Conservation (phyloP, 2,888 invertebrate species). For the Neoscelio sp. region DNA sequence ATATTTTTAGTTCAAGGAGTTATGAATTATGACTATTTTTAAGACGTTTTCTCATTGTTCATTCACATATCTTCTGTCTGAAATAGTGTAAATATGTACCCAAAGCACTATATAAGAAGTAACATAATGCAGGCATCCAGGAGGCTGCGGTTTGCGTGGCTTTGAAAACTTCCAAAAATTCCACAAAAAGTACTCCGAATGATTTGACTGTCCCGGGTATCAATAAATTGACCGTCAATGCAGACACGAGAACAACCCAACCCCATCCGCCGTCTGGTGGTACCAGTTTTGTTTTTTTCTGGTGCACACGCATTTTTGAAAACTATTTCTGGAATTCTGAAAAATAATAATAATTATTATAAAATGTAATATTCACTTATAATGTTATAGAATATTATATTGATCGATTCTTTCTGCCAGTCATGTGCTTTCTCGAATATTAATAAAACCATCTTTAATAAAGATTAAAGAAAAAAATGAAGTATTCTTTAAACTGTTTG, state of each 20-base stretch:
- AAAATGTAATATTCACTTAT: no score
- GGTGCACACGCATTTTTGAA: slow-evolving; percentile 70
- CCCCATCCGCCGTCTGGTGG: slow-evolving; percentile 84
- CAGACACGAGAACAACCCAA: slow-evolving; percentile 83
- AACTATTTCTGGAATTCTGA: slow-evolving; percentile 43
- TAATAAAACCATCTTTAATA: no score
- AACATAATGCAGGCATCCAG: slow-evolving; percentile 93
- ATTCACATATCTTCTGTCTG: slow-evolving; percentile 51
- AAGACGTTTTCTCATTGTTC: slow-evolving; percentile 59
- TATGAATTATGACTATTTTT: slow-evolving; percentile 1
- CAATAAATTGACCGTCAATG: slow-evolving; percentile 92
- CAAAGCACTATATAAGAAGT: slow-evolving; percentile 94
- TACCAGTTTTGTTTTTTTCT: slow-evolving; percentile 77
- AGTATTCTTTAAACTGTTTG: no score
- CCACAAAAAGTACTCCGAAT: slow-evolving; percentile 93
- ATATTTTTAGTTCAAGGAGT: no score
- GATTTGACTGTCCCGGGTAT: slow-evolving; percentile 95
- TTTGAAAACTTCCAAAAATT: slow-evolving; percentile 92
- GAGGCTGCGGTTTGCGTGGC: slow-evolving; percentile 90
- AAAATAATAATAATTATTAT: slow-evolving; percentile 25
- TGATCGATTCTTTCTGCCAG: no score
- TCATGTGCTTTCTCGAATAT: no score
- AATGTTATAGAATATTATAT: no score
- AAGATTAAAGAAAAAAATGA: no score
- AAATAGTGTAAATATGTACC: slow-evolving; percentile 84